These are phyloP conservation scores for Trichogramma dendrolimi DNA, from an alignment of 2,888 invertebrate genomes.

Conservation along the genomic window DNA sequence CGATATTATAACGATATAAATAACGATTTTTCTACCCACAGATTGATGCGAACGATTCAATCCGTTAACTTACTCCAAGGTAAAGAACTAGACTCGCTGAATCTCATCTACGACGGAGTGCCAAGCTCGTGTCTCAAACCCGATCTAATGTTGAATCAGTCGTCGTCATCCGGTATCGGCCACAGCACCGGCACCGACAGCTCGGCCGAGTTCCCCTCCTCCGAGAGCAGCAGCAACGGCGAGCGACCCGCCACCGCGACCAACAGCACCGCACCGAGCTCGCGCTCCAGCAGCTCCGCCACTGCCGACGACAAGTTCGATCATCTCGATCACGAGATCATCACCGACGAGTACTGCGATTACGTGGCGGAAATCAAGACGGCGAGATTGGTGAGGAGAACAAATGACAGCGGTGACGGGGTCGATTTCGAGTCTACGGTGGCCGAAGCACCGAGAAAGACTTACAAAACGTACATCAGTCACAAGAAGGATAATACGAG, in stretches of 20 bases:
- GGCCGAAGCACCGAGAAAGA: no score
- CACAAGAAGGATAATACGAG: not conserved
- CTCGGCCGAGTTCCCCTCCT: conserved; percentile 15
- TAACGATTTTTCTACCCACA: conserved; percentile 24
- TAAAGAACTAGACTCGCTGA: no score
- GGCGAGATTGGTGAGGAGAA: conserved; percentile 12
- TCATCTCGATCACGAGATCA: conserved; percentile 16
- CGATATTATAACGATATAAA: not conserved
- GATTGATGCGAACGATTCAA: conserved; percentile 63
- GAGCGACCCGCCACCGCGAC: conserved; percentile 11
- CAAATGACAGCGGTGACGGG: not conserved
- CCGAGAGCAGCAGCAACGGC: conserved; percentile 27
- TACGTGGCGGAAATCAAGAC: conserved; percentile 19
- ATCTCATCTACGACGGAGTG: no score
- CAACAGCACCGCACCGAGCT: conserved; percentile 12
- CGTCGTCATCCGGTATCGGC: no score
- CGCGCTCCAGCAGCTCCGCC: conserved; percentile 31
- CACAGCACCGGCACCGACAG: conserved; percentile 46
- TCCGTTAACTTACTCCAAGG: conserved; percentile 43
- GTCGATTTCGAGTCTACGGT: no score
- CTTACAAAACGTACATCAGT: not conserved
- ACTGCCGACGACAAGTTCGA: conserved; percentile 31
- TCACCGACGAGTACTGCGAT: conserved; percentile 32
- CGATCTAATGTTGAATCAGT: no score
- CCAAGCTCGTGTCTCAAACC: no score